Conservation (phyloP, 92 coral and sea anemone species). For the Ricordea florida region DNA sequence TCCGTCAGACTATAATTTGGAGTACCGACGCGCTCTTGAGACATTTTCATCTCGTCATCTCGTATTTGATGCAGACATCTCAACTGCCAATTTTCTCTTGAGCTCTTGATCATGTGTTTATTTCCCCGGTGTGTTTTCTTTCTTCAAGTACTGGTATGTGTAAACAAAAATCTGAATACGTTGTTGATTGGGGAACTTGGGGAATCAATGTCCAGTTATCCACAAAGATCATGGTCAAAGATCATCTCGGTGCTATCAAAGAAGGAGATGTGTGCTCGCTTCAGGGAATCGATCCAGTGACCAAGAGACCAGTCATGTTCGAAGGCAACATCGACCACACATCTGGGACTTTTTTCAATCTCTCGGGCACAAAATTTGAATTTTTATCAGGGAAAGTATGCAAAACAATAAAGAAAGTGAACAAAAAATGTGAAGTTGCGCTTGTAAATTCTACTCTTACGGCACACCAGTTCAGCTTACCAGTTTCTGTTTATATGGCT, state of each 20-base stretch:
- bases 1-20: neutral
- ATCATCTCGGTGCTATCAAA: neutral
- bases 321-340: too few relatives aligned
- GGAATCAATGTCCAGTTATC: neutral
- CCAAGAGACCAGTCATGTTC: neutral
- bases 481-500: too few relatives aligned
- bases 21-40: neutral
- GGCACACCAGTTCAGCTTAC: too few relatives aligned
- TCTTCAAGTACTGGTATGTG: neutral
- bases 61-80: too few relatives aligned
- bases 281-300: slow-evolving; percentile 18
- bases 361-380: too few relatives aligned
- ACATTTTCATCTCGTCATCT: neutral
- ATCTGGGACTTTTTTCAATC: too few relatives aligned
- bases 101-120: too few relatives aligned
- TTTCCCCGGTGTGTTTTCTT: neutral
- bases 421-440: too few relatives aligned
- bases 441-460: too few relatives aligned
- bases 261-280: slow-evolving; percentile 4
- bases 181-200: slow-evolving; percentile 8
- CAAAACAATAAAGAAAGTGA: too few relatives aligned
- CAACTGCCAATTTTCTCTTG: neutral
- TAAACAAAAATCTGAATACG: neutral
- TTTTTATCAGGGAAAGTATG: too few relatives aligned
- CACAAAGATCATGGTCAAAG: slow-evolving; percentile 2